phyloP scores from a whole-genome alignment of 2,113 vertebrate species.

The Arvicanthis niloticus region DNA sequence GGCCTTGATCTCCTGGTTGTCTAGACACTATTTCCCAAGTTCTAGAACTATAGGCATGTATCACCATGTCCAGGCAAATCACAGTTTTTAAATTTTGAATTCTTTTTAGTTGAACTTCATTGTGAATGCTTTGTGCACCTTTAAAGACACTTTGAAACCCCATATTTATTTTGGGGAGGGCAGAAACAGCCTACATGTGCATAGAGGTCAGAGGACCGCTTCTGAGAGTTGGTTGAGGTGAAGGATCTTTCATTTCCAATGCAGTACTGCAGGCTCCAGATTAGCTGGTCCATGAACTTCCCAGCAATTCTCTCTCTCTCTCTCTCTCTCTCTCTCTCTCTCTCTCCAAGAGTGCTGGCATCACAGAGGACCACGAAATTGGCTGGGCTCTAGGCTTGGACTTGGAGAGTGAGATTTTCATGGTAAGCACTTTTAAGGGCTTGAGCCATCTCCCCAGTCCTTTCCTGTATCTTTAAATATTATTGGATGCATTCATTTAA shows the following conservation, averaged over 20 bases:
- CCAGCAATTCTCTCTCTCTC: too few relatives aligned
- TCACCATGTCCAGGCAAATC: not conserved
- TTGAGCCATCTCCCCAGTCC: not conserved
- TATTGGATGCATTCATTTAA: not conserved
- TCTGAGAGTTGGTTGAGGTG: not conserved
- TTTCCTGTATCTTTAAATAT: not conserved
- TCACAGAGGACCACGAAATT: too few relatives aligned
- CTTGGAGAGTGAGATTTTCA: too few relatives aligned
- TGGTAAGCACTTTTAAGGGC: not conserved
- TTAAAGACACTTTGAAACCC: not conserved
- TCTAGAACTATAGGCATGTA: not conserved
- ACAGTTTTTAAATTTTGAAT: slow-evolving; percentile 5
- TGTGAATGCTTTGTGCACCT: not conserved
- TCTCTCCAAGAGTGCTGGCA: not conserved
- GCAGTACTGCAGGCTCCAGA: not conserved
- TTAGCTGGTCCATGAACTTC: not conserved
- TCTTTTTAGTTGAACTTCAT: not conserved
- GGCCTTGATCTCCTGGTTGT: not conserved
- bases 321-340: not conserved
- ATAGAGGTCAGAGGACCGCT: not conserved
- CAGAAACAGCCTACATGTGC: not conserved
- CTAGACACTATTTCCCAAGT: not conserved
- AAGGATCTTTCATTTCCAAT: not conserved
- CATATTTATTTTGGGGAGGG: not conserved
- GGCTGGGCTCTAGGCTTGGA: not conserved